phyloP scores from a whole-genome alignment of 2,113 vertebrate species.

The Hiodon alosoides region DNA sequence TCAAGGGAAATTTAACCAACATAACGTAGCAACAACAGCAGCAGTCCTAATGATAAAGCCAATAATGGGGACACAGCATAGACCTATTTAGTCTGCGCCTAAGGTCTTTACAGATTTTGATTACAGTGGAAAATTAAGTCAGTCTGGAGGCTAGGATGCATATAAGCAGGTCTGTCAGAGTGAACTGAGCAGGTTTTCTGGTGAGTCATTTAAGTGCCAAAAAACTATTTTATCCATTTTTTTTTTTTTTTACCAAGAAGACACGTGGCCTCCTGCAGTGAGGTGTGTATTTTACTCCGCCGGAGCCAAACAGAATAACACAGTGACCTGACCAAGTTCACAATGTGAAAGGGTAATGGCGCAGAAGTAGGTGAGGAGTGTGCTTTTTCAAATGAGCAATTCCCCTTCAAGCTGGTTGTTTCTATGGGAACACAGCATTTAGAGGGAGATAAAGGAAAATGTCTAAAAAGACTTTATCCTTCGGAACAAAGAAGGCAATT shows the following conservation, averaged over 20 bases:
- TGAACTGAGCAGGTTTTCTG: background rate
- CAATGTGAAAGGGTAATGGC: conserved; percentile 41
- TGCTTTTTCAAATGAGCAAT: conserved; percentile 45
- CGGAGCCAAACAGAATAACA: conserved; percentile 22
- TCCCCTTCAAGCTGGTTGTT: conserved; percentile 57
- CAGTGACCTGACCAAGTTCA: conserved; percentile 39
- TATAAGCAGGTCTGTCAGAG: conserved; percentile 1
- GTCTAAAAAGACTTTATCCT: conserved; percentile 48
- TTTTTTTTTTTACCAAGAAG: background rate
- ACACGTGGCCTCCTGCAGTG: background rate
- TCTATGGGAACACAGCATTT: conserved; percentile 63
- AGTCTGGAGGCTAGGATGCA: background rate
- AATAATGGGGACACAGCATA: background rate
- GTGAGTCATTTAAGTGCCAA: background rate
- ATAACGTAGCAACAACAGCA: background rate
- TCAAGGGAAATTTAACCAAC: background rate
- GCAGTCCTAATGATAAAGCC: too few relatives aligned
- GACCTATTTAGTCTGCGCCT: background rate
- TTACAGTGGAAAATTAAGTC: background rate
- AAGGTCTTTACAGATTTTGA: background rate
- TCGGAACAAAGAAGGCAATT: conserved; percentile 66
- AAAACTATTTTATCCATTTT: background rate
- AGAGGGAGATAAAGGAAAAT: conserved; percentile 62
- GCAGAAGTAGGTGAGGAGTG: conserved; percentile 43
- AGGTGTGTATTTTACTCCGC: conserved; percentile 3